Evolutionary conservation across 2,113 vertebrate genomes (phyloP), one percentile per base, ranked within the genome.

Genomic region (Cromileptes altivelis): DNA sequence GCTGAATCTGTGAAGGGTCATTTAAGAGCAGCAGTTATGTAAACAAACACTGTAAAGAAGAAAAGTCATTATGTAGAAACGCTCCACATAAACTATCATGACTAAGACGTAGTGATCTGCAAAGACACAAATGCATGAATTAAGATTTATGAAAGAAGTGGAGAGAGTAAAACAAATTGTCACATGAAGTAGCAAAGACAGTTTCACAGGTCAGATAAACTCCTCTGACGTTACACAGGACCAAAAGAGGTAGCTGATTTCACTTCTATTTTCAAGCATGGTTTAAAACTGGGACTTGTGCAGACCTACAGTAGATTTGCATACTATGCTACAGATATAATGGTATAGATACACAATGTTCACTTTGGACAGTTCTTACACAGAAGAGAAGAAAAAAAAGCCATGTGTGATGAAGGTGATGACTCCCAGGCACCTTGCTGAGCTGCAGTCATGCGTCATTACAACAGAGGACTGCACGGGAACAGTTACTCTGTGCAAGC

Each of bases 191-290:
- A 68, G 62, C 60, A 79, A 80, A 78, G 75, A 86, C 69, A 83
- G 57, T 72, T 85, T 78, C 78, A 85, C 77, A 70, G 49, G 75
- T 81, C 57, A 82, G 75, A 70, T 42, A 11, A 40, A 58, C 18
- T 67, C 55, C 50, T 49, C 70, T 63, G 71, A 88, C 45, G 11
- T 72, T 45, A 88, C 82, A 82, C 67, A 52, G 55, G 82, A 82
- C 75, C 52, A 69, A 72, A 72, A 85, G 85, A 88, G 86, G 86
- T 72, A 85, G 84, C 86, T 7, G 63, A 57, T 83, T 85, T 86
- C 68, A 80, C 81, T 79, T 75, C 67, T 69, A 63, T 25, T 58
- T 81, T 85, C 63, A 81, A 80, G 62, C 79, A 70, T 23, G 62
- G 19, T 83, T 76, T 37, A 80, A 78, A 82, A 80, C 74, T 60